phyloP scores from a whole-genome alignment of 2,113 vertebrate genomes.

The Corvus hawaiiensis region DNA sequence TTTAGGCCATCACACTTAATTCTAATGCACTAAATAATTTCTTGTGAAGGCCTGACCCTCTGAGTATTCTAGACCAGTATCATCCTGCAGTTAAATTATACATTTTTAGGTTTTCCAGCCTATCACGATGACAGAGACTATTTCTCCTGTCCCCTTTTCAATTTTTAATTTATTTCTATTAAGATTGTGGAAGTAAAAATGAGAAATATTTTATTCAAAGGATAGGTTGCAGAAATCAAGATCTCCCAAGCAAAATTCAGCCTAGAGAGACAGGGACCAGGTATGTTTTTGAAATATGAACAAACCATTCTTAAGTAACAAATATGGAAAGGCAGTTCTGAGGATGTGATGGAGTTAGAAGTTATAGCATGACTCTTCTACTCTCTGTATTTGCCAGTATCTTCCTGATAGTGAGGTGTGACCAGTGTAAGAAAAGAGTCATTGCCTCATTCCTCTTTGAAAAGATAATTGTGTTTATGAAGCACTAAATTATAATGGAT shows the following conservation, averaged over 20 bases:
- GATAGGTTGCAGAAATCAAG: background rate
- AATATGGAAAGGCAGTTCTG: background rate
- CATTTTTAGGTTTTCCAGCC: background rate
- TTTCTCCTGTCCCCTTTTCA: background rate
- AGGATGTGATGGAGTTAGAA: background rate
- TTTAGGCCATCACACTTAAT: background rate
- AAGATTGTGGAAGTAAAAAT: background rate
- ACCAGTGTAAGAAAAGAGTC: background rate
- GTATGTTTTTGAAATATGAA: background rate
- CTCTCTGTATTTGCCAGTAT: background rate
- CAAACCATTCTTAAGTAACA: background rate
- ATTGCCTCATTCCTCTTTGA: background rate
- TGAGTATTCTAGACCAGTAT: background rate
- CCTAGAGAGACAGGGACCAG: background rate
- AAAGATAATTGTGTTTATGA: background rate
- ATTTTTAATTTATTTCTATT: slow-evolving; percentile 33
- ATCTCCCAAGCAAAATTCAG: background rate
- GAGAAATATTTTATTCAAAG: background rate
- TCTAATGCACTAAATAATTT: slow-evolving; percentile 13
- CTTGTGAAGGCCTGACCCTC: background rate
- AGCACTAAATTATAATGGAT: background rate
- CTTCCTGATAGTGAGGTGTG: background rate
- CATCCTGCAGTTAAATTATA: background rate
- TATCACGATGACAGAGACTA: background rate
- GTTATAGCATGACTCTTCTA: background rate